phyloP scores from a whole-genome alignment of 2,888 invertebrate genomes.

The Lepidochrysops patricia region DNA sequence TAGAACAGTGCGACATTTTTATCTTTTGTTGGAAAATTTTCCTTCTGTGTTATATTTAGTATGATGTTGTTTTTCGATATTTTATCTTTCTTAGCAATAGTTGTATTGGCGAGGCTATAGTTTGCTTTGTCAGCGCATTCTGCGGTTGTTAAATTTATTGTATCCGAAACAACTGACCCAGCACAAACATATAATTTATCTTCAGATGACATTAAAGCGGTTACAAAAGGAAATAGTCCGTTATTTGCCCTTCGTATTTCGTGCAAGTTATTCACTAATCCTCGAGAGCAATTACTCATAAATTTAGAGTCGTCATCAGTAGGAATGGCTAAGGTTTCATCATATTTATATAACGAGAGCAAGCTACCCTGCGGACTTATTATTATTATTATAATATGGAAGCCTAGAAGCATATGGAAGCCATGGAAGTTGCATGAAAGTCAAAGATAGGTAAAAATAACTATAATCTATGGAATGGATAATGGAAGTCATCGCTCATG shows the following conservation, averaged over 20 bases:
- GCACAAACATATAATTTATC: slow-evolving; percentile 57
- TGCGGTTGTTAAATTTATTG: slow-evolving; percentile 54
- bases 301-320: slow-evolving; percentile 36
- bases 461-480: too few species aligned
- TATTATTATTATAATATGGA: slow-evolving; percentile 28
- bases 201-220: slow-evolving; percentile 52
- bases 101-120: slow-evolving; percentile 50
- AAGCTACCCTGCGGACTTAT: too few species aligned
- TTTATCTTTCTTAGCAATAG: slow-evolving; percentile 43
- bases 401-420: neutral
- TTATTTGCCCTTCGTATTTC: slow-evolving; percentile 42
- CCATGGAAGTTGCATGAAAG: too few species aligned
- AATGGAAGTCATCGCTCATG: too few species aligned
- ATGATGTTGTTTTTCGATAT: slow-evolving; percentile 27
- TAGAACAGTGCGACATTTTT: slow-evolving; percentile 55
- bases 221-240: slow-evolving; percentile 58
- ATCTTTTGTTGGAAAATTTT: slow-evolving; percentile 49
- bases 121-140: slow-evolving; percentile 42
- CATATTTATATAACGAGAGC: too few species aligned
- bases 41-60: slow-evolving; percentile 46
- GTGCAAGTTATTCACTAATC: slow-evolving; percentile 49
- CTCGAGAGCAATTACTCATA: slow-evolving; percentile 45
- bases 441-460: too few species aligned
- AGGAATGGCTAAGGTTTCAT: slow-evolving; percentile 45
- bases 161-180: slow-evolving; percentile 51